Evolutionary conservation across 2,888 invertebrate genomes (phyloP).

Genomic region (Ennomos fuscantarius): DNA sequence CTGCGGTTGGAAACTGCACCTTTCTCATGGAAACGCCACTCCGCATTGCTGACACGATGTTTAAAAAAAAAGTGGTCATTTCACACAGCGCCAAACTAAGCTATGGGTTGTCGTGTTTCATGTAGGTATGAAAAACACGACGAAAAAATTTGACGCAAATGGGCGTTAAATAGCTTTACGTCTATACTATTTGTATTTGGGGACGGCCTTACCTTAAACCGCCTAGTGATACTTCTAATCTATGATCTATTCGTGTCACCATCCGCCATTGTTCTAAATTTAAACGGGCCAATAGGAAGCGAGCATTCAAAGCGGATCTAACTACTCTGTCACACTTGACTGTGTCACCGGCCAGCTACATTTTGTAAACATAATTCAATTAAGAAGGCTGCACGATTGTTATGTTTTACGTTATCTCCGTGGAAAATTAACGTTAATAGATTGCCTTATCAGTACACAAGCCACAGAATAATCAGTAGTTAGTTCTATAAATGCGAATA

Average conservation of each 20-base stretch:
- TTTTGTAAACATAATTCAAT: slow-evolving; percentile 80
- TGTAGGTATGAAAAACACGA: neutral
- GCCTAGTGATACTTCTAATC: slow-evolving; percentile 10
- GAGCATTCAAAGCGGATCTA: slow-evolving; percentile 27
- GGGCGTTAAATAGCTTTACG: neutral
- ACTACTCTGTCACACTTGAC: slow-evolving; percentile 33
- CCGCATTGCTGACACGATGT: too few relatives aligned
- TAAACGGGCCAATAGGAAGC: slow-evolving; percentile 61
- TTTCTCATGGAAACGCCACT: slow-evolving; percentile 27
- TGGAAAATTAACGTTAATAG: slow-evolving; percentile 62
- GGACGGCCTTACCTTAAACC: slow-evolving; percentile 3
- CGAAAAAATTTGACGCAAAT: too few relatives aligned
- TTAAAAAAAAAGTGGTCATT: too few relatives aligned
- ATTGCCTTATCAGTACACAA: slow-evolving; percentile 54
- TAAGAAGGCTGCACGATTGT: slow-evolving; percentile 50
- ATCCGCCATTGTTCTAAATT: slow-evolving; percentile 69
- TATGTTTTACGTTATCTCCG: slow-evolving; percentile 57
- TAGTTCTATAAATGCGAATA: slow-evolving; percentile 8
- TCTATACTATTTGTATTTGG: neutral
- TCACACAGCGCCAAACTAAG: too few relatives aligned
- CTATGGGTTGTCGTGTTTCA: too few relatives aligned
- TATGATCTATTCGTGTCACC: slow-evolving; percentile 20
- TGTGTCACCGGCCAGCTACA: slow-evolving; percentile 30
- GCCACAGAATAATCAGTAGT: slow-evolving; percentile 14
- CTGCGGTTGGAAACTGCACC: slow-evolving; percentile 24